phyloP scores from a whole-genome alignment of 2,797 vertebrate genomes.

The Tokudaia muenninki region DNA sequence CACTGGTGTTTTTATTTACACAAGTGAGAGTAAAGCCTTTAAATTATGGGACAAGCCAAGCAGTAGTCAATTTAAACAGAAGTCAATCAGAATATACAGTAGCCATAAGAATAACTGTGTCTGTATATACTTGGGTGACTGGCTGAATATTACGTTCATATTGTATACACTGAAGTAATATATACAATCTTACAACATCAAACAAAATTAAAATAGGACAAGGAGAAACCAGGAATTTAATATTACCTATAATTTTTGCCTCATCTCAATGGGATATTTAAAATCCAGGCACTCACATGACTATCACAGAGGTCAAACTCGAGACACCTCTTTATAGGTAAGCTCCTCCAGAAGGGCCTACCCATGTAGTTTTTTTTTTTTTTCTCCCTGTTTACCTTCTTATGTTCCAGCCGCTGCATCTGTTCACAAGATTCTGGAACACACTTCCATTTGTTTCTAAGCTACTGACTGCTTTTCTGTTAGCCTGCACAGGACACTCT shows the following conservation, averaged over 20 bases:
- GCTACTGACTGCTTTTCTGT: background rate
- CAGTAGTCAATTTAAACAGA: background rate
- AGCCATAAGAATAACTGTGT: conserved; percentile 13
- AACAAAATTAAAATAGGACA: conserved; percentile 21
- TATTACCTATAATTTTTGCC: background rate
- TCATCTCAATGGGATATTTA: background rate
- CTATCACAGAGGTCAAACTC: background rate
- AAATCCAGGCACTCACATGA: background rate
- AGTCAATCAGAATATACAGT: background rate
- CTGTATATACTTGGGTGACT: background rate
- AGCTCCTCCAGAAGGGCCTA: background rate
- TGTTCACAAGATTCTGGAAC: conserved; percentile 16
- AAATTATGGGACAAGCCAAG: background rate
- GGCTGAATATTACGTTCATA: conserved; percentile 5
- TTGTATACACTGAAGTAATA: background rate
- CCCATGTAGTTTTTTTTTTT: background rate
- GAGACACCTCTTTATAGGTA: background rate
- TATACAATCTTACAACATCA: background rate
- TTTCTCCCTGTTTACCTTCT: background rate
- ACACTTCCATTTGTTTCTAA: background rate
- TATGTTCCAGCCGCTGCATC: background rate
- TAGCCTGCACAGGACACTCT: background rate
- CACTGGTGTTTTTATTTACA: background rate
- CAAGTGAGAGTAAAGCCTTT: background rate
- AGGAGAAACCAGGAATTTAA: background rate